Conservation (phyloP, 2,888 invertebrate species). For the Limnephilus rhombicus region DNA sequence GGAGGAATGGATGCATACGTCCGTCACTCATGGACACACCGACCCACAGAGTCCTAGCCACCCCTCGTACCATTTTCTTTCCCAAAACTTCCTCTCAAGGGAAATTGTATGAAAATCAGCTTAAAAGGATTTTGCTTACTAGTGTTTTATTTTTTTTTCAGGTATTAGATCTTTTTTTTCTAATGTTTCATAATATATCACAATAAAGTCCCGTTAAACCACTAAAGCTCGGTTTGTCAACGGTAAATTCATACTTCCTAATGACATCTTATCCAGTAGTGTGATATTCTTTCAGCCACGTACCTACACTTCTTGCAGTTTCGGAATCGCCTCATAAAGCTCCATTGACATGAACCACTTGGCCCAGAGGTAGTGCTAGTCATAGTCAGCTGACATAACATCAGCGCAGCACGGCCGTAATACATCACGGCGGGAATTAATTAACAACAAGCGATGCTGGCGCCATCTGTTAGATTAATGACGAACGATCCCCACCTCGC, state of each 20-base stretch:
- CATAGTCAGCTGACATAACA: conserved; percentile 20
- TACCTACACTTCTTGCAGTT: conserved; percentile 10
- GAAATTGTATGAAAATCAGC: too few species aligned
- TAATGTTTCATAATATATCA: too few species aligned
- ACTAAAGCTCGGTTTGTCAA: too few species aligned
- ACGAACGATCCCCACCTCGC: conserved; percentile 27
- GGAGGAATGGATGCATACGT: too few species aligned
- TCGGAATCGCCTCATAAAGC: conserved; percentile 12
- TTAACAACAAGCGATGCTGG: conserved; percentile 31
- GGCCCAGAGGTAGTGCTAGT: not conserved
- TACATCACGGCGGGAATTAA: conserved; percentile 3
- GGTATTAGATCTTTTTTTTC: too few species aligned
- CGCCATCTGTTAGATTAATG: conserved; percentile 39
- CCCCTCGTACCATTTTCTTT: too few species aligned
- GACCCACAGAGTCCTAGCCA: too few species aligned
- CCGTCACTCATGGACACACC: too few species aligned
- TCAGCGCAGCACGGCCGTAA: not conserved
- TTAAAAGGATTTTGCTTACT: too few species aligned
- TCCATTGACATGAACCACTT: not conserved
- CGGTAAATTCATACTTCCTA: not conserved
- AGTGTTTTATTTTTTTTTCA: too few species aligned
- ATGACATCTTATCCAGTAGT: not conserved
- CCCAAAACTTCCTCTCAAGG: too few species aligned
- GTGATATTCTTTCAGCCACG: not conserved
- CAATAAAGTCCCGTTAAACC: too few species aligned